Evolutionary conservation across 2,888 invertebrate genomes (phyloP), one percentile per base, ranked within the genome.

Genomic region (Anagyrus pseudococci): DNA sequence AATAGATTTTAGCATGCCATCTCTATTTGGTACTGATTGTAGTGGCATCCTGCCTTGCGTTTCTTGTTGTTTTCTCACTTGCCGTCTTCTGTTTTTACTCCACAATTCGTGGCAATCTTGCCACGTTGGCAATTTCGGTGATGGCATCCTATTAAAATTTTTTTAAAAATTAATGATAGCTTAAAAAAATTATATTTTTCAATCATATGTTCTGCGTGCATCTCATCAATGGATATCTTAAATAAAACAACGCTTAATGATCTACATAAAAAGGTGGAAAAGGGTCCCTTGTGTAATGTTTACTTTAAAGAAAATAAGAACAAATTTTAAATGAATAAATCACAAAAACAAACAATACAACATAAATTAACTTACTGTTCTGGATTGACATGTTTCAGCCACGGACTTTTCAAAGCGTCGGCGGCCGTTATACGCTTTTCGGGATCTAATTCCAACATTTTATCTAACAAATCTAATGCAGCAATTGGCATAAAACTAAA

Each of bases 91-190:
- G 79, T 93, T 94, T 83, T 99, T 99, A 74, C 96, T 95, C 98
- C 98, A 99, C 77, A 99, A 86, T 82, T 99, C 99, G 84, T 99
- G 98, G 80, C 99, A 99, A 83, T 99, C 98, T 82, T 99, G 98
- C 90, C 94, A 94, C 29, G 91, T 93, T 0, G 98, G 98, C 69
- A 98, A 83, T 80, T 89, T 89, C 0, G 93, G 92, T 1, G 89
- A 89, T 53, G 89, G 85, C 89, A 94, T 93, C 82, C 93, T 93
- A 79, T 41, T 80, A 62, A 33, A 61, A 64, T 29, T 29, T 50
- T 47, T n/a, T 22, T 29, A 48, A 33, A 8, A 10, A 40, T 25
- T 25, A 13, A 25, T 15, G 10, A 22, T 22, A 13, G 37, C 4
- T 8, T 19, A 63, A 47, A 52, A 4, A 20, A 20, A 26, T 8